phyloP scores from a whole-genome alignment of 2,888 invertebrate species.

The Priocnemis perturbator region DNA sequence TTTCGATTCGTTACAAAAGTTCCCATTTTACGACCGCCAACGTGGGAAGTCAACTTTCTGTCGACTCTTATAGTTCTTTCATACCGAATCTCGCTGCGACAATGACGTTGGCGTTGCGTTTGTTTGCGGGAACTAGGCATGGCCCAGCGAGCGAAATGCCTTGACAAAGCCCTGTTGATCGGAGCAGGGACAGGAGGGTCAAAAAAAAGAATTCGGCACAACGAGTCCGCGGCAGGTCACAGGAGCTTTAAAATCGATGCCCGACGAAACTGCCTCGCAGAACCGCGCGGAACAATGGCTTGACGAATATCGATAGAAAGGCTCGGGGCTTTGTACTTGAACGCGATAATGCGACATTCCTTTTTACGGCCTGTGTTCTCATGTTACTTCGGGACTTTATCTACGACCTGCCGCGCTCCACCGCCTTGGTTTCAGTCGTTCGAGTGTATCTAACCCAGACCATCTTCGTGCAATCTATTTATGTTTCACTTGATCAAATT shows the following conservation, averaged over 20 bases:
- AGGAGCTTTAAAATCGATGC: slow-evolving; percentile 55
- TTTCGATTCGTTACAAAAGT: too few species aligned
- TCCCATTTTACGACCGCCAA: too few species aligned
- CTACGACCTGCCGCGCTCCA: too few species aligned
- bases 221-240: slow-evolving; percentile 50
- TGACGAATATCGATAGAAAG: slow-evolving; percentile 39
- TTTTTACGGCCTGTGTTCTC: slow-evolving; percentile 34
- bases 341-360: slow-evolving; percentile 31
- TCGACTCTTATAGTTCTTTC: too few species aligned
- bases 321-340: slow-evolving; percentile 36
- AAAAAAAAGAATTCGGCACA: slow-evolving; percentile 42
- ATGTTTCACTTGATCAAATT: too few species aligned
- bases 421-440: too few species aligned
- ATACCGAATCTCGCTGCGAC: too few species aligned
- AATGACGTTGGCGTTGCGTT: neutral
- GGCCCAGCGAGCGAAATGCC: slow-evolving; percentile 12
- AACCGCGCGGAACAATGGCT: slow-evolving; percentile 44
- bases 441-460: too few species aligned
- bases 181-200: neutral
- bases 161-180: slow-evolving; percentile 36
- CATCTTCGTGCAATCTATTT: too few species aligned
- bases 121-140: slow-evolving; percentile 16
- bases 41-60: too few species aligned
- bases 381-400: slow-evolving; percentile 34
- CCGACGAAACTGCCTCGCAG: slow-evolving; percentile 41